phyloP scores from a whole-genome alignment of 1,140 invertebrate genomes.

The Venustaconcha ellipsiformis region DNA sequence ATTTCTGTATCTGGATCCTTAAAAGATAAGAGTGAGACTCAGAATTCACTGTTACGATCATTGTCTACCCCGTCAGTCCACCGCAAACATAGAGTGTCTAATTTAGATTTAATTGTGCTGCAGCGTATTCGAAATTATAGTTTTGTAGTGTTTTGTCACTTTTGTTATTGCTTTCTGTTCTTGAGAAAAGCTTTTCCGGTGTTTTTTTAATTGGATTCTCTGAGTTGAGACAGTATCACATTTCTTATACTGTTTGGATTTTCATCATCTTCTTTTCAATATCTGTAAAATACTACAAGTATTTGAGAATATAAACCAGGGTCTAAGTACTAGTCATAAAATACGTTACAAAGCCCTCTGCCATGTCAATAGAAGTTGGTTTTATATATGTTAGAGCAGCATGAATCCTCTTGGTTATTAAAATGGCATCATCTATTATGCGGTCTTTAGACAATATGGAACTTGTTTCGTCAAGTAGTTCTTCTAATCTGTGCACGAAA shows the following conservation, averaged over 20 bases:
- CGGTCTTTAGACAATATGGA: neutral
- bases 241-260: neutral
- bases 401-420: neutral
- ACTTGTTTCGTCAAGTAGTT: neutral
- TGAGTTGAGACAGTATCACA: too few species aligned
- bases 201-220: neutral
- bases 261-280: neutral
- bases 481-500: too few species aligned
- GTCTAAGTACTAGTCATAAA: neutral
- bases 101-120: neutral
- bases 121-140: neutral
- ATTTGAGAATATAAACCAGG: neutral
- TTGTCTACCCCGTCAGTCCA: neutral
- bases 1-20: slow-evolving; percentile 9
- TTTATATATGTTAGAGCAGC: neutral
- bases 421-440: slow-evolving; percentile 14
- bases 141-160: neutral
- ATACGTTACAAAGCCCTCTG: neutral
- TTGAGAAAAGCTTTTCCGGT: neutral
- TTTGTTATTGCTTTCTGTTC: neutral
- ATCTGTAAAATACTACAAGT: slow-evolving; percentile 6
- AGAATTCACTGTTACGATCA: neutral
- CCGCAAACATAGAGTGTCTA: neutral
- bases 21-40: neutral
- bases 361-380: slow-evolving; percentile 1